phyloP scores from a whole-genome alignment of 1,140 invertebrate species.

The Sitobion miscanthi region DNA sequence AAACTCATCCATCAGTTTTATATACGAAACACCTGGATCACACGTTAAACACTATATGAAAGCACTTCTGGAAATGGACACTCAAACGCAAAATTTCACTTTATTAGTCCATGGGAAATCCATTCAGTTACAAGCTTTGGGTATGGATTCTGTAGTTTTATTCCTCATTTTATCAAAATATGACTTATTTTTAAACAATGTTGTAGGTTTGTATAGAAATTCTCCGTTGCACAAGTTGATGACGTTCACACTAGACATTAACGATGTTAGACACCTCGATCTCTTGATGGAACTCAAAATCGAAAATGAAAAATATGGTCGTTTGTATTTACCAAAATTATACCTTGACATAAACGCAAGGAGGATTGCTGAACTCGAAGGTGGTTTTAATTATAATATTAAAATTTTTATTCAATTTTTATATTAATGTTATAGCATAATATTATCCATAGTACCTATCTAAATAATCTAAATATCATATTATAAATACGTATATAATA shows the following conservation, averaged over 20 bases:
- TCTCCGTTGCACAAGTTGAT: slow-evolving; percentile 70
- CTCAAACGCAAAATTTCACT: slow-evolving; percentile 67
- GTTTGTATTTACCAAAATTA: slow-evolving; percentile 70
- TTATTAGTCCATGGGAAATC: slow-evolving; percentile 70
- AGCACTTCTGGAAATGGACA: slow-evolving; percentile 67
- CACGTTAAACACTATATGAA: slow-evolving; percentile 67
- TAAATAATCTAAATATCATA: neutral
- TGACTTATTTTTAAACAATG: neutral
- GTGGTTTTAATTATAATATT: slow-evolving; percentile 63
- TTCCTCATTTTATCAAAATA: neutral
- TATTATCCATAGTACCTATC: neutral
- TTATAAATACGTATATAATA: neutral
- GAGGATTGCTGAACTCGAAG: slow-evolving; percentile 70
- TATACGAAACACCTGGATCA: slow-evolving; percentile 73
- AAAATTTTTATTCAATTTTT: slow-evolving; percentile 5
- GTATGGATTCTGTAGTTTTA: slow-evolving; percentile 59
- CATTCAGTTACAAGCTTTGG: slow-evolving; percentile 69
- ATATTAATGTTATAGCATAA: neutral
- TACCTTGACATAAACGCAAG: slow-evolving; percentile 73
- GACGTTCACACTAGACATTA: slow-evolving; percentile 72
- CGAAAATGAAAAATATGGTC: slow-evolving; percentile 68
- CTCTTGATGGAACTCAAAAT: slow-evolving; percentile 66
- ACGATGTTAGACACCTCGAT: slow-evolving; percentile 74
- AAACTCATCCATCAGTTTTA: slow-evolving; percentile 68
- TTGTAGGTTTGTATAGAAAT: slow-evolving; percentile 70